A percentile compares a stretch with the other conserved stretches of the same genome.
These are phyloP conservation scores for Galbula dea DNA, from an alignment of 2,113 vertebrate genomes.

Conservation along the genomic window DNA sequence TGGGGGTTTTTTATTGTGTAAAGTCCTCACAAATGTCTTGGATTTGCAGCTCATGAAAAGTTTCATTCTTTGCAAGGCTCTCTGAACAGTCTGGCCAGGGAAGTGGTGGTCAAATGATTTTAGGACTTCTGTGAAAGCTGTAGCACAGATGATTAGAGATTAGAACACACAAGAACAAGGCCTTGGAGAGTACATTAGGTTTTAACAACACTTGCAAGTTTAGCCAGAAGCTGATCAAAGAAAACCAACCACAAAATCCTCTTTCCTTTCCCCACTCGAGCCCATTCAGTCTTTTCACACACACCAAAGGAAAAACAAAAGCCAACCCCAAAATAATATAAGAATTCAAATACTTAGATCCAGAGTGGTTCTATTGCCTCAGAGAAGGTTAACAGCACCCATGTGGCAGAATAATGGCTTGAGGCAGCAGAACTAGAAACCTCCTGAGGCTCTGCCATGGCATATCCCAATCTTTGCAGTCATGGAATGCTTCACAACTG, in stretches of 20 bases:
- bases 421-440: background rate
- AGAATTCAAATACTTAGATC: background rate
- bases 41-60: constrained; percentile 52
- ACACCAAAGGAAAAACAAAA: background rate
- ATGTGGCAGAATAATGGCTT: background rate
- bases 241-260: background rate
- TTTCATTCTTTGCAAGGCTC: constrained; percentile 36
- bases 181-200: constrained; percentile 9
- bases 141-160: constrained; percentile 27
- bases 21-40: constrained; percentile 36
- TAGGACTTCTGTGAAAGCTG: constrained; percentile 46
- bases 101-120: constrained; percentile 52
- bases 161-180: constrained; percentile 26
- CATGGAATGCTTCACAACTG: background rate
- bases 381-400: background rate
- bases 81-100: constrained; percentile 26
- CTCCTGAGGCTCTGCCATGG: background rate
- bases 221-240: background rate
- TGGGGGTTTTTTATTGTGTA: too few relatives aligned
- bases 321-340: background rate
- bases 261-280: background rate
- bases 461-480: background rate
- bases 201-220: constrained; percentile 24
- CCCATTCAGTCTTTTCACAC: background rate
- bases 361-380: background rate